Evolutionary conservation across 2,797 vertebrate genomes (phyloP), one percentile per base, ranked within the genome.

Genomic region (Cygnus olor): DNA sequence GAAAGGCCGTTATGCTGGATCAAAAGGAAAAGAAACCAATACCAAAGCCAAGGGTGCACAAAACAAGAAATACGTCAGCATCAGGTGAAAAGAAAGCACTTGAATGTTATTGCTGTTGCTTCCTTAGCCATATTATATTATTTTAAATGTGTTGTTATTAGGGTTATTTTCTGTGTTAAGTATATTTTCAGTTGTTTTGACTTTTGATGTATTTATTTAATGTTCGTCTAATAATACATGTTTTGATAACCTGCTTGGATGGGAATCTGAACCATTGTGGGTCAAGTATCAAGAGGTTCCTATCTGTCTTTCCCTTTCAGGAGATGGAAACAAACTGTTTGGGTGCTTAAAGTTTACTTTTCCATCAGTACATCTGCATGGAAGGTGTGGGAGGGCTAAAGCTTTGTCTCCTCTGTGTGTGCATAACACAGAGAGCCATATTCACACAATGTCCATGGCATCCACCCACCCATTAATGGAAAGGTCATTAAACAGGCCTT

Each of bases 1-100:
- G 45, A 65, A 72, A 60, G 16, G 73, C 73, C 51, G 21, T 53
- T 66, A 68, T 58, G 57, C 66, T 88, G 58, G 88, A 87, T 65
- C 93, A 93, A 85, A 80, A 93, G 49, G 83, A 93, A 94, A 80
- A 94, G 22, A 96, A 95, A 76, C 96, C 97, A 53, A 92, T 93
- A 95, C 94, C 96, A 88, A 98, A 97, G 82, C 96, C 96, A 73
- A 95, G 94, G 87, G 76, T 95, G 82, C 65, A 89, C 85, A 96
- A 90, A 51, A 20, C 82, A 69, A 96, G 90, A 96, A 92, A 70
- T 60, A 14, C 49, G 65, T 94, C 84, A 54, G 30, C 70, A 66
- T 92, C 97, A 97, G 97, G 97, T 98, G 96, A 96, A 70, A 61
- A 80, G 19, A 47, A 78, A 63, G 2, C 38, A 16, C 53, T 78